These are phyloP conservation scores for Yponomeuta cagnagella DNA, from an alignment of 2,888 invertebrate genomes.

Conservation along the genomic window DNA sequence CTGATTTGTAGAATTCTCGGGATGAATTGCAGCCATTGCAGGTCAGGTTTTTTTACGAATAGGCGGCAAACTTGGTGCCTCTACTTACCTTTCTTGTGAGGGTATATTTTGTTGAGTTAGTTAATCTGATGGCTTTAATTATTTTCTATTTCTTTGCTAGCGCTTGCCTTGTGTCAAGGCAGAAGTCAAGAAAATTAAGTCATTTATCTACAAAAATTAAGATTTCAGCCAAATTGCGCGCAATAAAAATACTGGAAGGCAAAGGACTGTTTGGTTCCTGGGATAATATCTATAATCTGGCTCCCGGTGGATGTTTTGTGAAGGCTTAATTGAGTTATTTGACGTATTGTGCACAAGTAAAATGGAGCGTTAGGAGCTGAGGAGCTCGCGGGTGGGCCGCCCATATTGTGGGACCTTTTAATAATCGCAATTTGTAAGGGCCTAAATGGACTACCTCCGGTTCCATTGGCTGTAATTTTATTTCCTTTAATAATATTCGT, in stretches of 20 bases:
- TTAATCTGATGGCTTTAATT: background rate
- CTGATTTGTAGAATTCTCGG: no score
- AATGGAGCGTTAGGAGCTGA: slow-evolving; percentile 2
- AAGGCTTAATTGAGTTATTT: slow-evolving; percentile 18
- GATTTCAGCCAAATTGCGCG: background rate
- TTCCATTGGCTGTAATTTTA: slow-evolving; percentile 12
- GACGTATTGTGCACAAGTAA: slow-evolving; percentile 11
- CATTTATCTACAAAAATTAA: background rate
- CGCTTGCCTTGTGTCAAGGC: background rate
- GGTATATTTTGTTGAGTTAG: background rate
- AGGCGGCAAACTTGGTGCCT: no score
- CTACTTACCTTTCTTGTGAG: no score
- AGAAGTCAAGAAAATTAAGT: background rate
- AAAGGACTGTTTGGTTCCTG: background rate
- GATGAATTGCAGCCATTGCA: no score
- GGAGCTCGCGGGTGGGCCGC: slow-evolving; percentile 11
- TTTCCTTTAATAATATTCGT: slow-evolving; percentile 11
- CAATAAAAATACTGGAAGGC: background rate
- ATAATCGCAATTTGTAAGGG: slow-evolving; percentile 47
- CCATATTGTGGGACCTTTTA: slow-evolving; percentile 33
- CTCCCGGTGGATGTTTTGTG: background rate
- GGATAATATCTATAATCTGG: background rate
- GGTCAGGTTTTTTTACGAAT: no score
- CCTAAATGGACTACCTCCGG: slow-evolving; percentile 43
- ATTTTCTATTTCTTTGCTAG: background rate